Conservation (phyloP, 1,140 invertebrate genomes). For the Chrysoperla carnea region DNA sequence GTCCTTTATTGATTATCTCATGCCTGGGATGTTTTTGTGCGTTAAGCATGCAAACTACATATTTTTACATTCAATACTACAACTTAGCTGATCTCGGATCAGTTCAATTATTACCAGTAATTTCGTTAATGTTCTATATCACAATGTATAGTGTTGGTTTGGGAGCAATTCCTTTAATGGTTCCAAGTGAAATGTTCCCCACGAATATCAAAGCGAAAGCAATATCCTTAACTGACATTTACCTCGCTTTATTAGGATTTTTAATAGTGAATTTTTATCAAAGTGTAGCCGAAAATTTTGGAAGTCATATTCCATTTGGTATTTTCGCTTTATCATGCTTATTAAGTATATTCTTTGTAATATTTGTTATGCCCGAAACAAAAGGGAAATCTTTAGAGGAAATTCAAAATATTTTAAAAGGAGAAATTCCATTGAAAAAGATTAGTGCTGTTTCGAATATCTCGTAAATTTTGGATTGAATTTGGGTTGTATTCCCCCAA, state of each 20-base stretch:
- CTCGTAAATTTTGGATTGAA: no score
- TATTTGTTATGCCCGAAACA: slow-evolving; percentile 22
- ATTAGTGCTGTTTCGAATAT: no score
- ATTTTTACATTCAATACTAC: slow-evolving; percentile 7
- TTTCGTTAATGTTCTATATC: slow-evolving; percentile 13
- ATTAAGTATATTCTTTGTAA: slow-evolving; percentile 26
- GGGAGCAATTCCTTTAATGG: slow-evolving; percentile 13
- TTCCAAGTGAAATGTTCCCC: slow-evolving; percentile 21
- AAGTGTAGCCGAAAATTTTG: slow-evolving; percentile 8
- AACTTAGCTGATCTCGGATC: background rate
- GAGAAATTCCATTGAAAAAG: no score
- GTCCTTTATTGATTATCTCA: slow-evolving; percentile 11
- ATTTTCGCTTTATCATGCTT: slow-evolving; percentile 12
- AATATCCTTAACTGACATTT: slow-evolving; percentile 11
- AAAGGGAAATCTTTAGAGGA: slow-evolving; percentile 34
- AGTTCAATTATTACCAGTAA: slow-evolving; percentile 13
- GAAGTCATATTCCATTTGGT: slow-evolving; percentile 11
- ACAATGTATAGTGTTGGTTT: slow-evolving; percentile 11
- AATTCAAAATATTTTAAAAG: slow-evolving; percentile 16
- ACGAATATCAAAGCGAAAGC: slow-evolving; percentile 17
- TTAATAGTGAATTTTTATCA: slow-evolving; percentile 14
- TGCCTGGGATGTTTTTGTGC: slow-evolving; percentile 10
- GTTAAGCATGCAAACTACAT: slow-evolving; percentile 12
- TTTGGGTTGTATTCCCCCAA: no score
- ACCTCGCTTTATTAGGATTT: slow-evolving; percentile 13